A percentile compares a stretch with the other conserved stretches of the same genome.
These are phyloP conservation scores for Cirrhinus molitorella DNA, from an alignment of 2,797 vertebrate species.

Conservation along the genomic window DNA sequence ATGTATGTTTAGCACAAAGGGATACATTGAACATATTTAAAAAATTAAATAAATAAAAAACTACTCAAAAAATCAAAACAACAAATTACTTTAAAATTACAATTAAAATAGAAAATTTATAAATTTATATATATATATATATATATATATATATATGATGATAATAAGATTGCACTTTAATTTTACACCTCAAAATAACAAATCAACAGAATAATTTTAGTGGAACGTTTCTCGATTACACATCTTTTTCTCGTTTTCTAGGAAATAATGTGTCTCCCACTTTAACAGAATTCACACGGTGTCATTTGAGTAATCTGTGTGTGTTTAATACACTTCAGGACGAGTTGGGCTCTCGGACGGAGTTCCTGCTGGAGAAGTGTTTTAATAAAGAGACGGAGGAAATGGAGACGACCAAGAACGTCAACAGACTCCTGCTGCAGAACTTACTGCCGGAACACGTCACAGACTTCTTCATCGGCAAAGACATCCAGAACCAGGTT, in stretches of 20 bases:
- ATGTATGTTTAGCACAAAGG: no score
- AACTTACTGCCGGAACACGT: conserved; percentile 89
- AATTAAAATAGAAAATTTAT: no score
- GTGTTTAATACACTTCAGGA: conserved; percentile 74
- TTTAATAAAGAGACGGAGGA: conserved; percentile 84
- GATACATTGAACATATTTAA: no score
- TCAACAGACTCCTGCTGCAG: conserved; percentile 88
- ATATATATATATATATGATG: no score
- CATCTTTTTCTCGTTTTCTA: not conserved
- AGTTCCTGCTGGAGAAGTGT: conserved; percentile 87
- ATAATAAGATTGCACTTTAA: no score
- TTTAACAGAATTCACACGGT: not conserved
- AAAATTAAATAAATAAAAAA: no score
- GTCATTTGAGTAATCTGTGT: conserved; percentile 16
- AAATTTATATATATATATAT: no score
- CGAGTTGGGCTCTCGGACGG: conserved; percentile 86
- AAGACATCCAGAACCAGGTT: conserved; percentile 85
- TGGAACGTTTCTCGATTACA: rapidly evolving
- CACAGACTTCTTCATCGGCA: conserved; percentile 86
- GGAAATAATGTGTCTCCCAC: no score
- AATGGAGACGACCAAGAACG: conserved; percentile 89
- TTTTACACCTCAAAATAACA: no score
- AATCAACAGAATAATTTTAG: not conserved
- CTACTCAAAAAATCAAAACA: no score
- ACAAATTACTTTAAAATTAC: no score